phyloP scores from a whole-genome alignment of 37 sponge, comb jelly and placozoan species.

The Spongilla lacustris region DNA sequence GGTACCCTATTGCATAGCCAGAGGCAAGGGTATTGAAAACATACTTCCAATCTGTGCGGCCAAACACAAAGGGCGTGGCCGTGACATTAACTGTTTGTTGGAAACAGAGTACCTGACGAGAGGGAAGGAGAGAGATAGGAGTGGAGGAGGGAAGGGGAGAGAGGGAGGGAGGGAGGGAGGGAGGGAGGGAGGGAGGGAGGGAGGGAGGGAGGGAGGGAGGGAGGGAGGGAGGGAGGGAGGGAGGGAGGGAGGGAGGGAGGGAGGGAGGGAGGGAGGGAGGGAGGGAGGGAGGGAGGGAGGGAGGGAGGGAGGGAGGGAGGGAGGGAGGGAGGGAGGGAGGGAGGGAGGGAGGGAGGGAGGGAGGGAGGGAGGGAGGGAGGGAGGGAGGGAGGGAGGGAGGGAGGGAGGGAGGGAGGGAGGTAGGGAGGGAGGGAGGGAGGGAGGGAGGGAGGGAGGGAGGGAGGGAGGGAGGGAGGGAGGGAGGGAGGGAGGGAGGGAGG shows the following conservation, averaged over 20 bases:
- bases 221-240: too few relatives aligned
- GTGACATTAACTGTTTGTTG: constrained; percentile 29
- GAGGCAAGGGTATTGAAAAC: constrained; percentile 68
- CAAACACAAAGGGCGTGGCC: constrained; percentile 69
- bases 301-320: too few relatives aligned
- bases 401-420: neutral
- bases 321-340: neutral
- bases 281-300: too few relatives aligned
- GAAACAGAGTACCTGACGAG: constrained; percentile 24
- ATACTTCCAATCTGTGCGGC: constrained; percentile 71
- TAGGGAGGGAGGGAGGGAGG: neutral
- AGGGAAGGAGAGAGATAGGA: neutral
- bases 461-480: neutral
- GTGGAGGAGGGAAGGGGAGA: too few relatives aligned
- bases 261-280: too few relatives aligned
- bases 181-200: too few relatives aligned
- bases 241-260: too few relatives aligned
- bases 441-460: neutral
- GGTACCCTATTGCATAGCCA: constrained; percentile 69
- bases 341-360: neutral
- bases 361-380: neutral
- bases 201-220: too few relatives aligned
- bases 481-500: neutral
- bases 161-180: too few relatives aligned
- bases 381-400: neutral